Percentiles rank a stretch among this genome's conserved stretches.
These are phyloP conservation scores for Chloropsis cyanopogon DNA, from an alignment of 2,113 vertebrate genomes.

Conservation along the genomic window DNA sequence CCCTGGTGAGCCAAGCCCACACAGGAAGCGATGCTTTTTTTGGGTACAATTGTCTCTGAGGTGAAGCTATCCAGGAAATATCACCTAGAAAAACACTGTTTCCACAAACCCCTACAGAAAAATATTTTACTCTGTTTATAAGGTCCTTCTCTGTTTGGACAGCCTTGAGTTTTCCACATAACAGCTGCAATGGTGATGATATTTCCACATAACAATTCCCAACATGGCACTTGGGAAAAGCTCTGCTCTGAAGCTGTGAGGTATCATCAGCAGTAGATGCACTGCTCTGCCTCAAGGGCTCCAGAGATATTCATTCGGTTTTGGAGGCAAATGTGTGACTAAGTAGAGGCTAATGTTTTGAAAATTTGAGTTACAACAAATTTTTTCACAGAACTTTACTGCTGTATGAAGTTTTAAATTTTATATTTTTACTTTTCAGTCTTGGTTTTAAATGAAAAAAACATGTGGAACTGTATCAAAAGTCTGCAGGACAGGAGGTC, in stretches of 20 bases:
- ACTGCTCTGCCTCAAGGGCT: not conserved
- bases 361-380: not conserved
- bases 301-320: not conserved
- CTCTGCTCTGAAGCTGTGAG: not conserved
- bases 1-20: fast-evolving
- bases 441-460: not conserved
- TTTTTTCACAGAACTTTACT: not conserved
- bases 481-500: not conserved
- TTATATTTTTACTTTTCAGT: not conserved
- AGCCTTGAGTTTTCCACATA: not conserved
- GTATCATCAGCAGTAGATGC: not conserved
- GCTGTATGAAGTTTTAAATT: not conserved
- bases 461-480: not conserved
- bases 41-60: fast-evolving
- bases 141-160: not conserved
- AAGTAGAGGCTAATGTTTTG: not conserved
- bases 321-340: not conserved
- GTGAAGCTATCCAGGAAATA: not conserved
- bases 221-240: not conserved
- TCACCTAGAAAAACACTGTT: not conserved
- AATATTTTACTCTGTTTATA: not conserved
- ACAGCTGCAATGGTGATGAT: not conserved
- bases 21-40: not conserved
- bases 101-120: not conserved
- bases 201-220: not conserved